Evolutionary conservation across 2,888 invertebrate genomes (phyloP).

Genomic region (Mechanitis mazaeus): DNA sequence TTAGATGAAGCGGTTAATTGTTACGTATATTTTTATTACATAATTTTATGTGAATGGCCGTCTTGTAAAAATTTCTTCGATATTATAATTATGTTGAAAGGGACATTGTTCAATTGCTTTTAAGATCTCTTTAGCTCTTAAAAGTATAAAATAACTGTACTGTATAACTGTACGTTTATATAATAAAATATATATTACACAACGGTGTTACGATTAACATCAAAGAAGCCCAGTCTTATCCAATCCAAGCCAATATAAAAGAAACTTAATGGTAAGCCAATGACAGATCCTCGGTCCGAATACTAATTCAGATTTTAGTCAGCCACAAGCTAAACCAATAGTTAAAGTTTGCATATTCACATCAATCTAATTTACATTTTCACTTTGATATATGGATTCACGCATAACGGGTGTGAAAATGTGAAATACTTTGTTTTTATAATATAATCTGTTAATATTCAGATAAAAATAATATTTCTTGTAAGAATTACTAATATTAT

Average conservation of each 20-base stretch:
- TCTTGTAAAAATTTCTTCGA: too few species aligned
- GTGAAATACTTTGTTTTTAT: background rate
- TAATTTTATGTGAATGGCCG: background rate
- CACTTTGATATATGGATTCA: background rate
- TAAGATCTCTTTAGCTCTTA: too few species aligned
- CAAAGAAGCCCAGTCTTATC: too few species aligned
- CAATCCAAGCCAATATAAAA: background rate
- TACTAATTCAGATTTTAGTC: slow-evolving; percentile 60
- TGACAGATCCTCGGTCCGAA: slow-evolving; percentile 29
- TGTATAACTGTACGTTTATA: too few species aligned
- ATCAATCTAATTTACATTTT: slow-evolving; percentile 9
- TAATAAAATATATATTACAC: too few species aligned
- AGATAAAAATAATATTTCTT: too few species aligned
- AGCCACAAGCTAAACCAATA: slow-evolving; percentile 48
- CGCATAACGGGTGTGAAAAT: background rate
- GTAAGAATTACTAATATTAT: too few species aligned
- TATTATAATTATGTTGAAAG: too few species aligned
- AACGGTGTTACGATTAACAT: too few species aligned
- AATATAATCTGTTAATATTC: background rate
- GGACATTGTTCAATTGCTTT: too few species aligned
- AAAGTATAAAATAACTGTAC: too few species aligned
- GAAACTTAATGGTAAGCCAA: background rate
- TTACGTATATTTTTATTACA: background rate
- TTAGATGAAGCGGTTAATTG: background rate
- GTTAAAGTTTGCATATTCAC: slow-evolving; percentile 27